A percentile compares a stretch with the other conserved stretches of the same genome.
Conservation (phyloP, 2,113 vertebrate species). For the Thryonomys swinderianus region DNA sequence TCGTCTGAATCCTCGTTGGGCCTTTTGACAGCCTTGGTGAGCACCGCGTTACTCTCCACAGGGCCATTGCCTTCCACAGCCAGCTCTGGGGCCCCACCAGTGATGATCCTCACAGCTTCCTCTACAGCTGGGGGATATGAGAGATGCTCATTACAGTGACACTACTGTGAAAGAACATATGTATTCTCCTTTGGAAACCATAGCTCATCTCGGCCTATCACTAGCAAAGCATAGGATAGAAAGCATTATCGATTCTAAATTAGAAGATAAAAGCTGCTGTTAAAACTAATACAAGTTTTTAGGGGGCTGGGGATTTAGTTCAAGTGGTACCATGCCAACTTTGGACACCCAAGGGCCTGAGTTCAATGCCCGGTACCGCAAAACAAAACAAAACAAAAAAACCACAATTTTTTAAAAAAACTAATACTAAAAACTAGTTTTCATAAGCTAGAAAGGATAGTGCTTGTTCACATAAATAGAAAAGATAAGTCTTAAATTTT, state of each 20-base stretch:
- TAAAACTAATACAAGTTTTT: neutral
- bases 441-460: neutral
- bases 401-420: too few relatives aligned
- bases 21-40: slow-evolving; percentile 96
- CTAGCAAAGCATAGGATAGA: neutral
- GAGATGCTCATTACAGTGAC: neutral
- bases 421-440: too few relatives aligned
- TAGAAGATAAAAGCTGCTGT: neutral
- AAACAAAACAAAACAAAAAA: too few relatives aligned
- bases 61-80: slow-evolving; percentile 95
- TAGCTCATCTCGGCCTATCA: neutral
- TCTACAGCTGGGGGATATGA: slow-evolving; percentile 90
- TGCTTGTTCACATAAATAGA: neutral
- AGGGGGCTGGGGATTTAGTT: too few relatives aligned
- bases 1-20: slow-evolving; percentile 97
- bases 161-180: neutral
- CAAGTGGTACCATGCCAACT: too few relatives aligned
- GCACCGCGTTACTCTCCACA: slow-evolving; percentile 92
- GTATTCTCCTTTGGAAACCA: neutral
- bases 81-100: slow-evolving; percentile 92
- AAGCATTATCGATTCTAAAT: neutral
- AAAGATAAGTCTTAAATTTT: neutral
- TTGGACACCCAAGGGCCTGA: too few relatives aligned
- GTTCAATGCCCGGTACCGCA: too few relatives aligned
- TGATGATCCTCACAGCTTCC: slow-evolving; percentile 96